A percentile compares a stretch with the other conserved stretches of the same genome.
These are phyloP conservation scores for Xenops minutus DNA, from an alignment of 2,797 vertebrate genomes.

Conservation along the genomic window DNA sequence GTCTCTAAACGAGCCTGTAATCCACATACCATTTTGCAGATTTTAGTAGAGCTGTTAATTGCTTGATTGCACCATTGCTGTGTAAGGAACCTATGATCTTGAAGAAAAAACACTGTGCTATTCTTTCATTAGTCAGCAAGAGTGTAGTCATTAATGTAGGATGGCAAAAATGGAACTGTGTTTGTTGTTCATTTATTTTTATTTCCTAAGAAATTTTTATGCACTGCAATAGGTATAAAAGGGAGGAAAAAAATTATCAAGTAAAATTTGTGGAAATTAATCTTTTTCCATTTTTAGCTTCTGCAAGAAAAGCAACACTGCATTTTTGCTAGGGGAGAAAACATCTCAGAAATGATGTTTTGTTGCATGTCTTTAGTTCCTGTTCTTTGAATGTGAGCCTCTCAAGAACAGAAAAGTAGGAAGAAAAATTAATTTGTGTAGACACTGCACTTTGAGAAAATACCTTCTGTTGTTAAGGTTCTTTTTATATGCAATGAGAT, in stretches of 20 bases:
- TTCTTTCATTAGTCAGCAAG: background rate
- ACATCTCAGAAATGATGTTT: background rate
- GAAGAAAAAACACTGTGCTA: background rate
- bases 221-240: background rate
- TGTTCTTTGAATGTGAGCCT: background rate
- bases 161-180: background rate
- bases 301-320: background rate
- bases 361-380: background rate
- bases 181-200: background rate
- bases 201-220: background rate
- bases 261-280: background rate
- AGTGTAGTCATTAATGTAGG: background rate
- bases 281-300: background rate
- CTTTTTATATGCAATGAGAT: background rate
- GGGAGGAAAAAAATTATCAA: background rate
- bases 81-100: background rate
- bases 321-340: background rate
- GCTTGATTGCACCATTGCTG: background rate
- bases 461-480: background rate
- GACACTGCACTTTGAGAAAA: background rate
- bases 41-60: background rate
- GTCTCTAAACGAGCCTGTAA: background rate
- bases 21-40: background rate
- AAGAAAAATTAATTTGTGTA: background rate
- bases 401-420: background rate